Evolutionary conservation across 2,888 invertebrate genomes (phyloP).

Genomic region (Tinea pellionella): DNA sequence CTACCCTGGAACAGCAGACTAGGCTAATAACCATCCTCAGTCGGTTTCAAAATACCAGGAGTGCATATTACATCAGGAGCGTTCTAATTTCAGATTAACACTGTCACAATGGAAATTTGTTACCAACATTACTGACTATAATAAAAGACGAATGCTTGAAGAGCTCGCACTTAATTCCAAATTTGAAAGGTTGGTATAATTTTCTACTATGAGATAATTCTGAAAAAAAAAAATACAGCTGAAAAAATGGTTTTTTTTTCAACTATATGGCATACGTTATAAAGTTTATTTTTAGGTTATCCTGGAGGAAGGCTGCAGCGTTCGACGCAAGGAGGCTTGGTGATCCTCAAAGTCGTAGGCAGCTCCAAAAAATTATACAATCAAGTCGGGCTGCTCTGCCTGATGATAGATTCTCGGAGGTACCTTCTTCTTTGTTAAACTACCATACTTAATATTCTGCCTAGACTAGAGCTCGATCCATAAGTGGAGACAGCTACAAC

Average conservation of each 20-base stretch:
- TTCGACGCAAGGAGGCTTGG: slow-evolving; percentile 77
- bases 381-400: slow-evolving; percentile 79
- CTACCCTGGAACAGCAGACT: no score
- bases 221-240: no score
- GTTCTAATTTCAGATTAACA: slow-evolving; percentile 59
- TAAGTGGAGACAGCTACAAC: no score
- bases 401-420: slow-evolving; percentile 80
- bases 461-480: no score
- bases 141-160: slow-evolving; percentile 77
- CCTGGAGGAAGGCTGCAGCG: slow-evolving; percentile 78
- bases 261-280: neutral
- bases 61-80: neutral
- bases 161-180: slow-evolving; percentile 77
- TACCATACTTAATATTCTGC: no score
- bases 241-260: no score
- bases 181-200: slow-evolving; percentile 62
- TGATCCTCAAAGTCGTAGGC: slow-evolving; percentile 74
- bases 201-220: no score
- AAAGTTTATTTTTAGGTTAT: slow-evolving; percentile 47
- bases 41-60: neutral
- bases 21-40: no score
- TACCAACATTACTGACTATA: slow-evolving; percentile 80
- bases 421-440: slow-evolving; percentile 28
- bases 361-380: slow-evolving; percentile 77
- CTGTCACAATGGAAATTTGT: slow-evolving; percentile 81